phyloP scores from a whole-genome alignment of 2,797 vertebrate genomes.

The Clarias pachynema region DNA sequence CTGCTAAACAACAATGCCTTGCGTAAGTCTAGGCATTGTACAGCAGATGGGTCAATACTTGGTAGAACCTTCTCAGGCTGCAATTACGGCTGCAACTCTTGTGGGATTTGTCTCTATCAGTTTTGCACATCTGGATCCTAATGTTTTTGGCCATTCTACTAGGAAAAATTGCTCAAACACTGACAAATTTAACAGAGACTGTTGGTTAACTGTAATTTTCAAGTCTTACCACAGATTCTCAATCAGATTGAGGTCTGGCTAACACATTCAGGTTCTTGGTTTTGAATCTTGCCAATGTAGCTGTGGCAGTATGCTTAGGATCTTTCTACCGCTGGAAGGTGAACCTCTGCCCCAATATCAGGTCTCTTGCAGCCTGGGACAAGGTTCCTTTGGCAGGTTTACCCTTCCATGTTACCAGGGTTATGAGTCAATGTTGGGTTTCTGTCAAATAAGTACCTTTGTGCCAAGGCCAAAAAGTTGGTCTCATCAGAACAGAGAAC shows the following conservation, averaged over 20 bases:
- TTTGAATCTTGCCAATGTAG: background rate
- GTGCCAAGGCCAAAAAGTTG: background rate
- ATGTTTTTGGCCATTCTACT: slow-evolving; percentile 12
- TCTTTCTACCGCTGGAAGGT: background rate
- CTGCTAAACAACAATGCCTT: slow-evolving; percentile 1
- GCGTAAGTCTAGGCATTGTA: background rate
- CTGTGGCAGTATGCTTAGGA: background rate
- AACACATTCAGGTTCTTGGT: background rate
- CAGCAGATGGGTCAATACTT: slow-evolving; percentile 22
- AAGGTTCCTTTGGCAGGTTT: background rate
- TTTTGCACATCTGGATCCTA: slow-evolving; percentile 23
- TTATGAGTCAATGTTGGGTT: background rate
- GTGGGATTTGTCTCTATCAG: background rate
- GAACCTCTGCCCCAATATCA: background rate
- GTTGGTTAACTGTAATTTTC: background rate
- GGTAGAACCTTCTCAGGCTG: background rate
- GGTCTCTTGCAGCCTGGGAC: background rate
- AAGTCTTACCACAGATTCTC: background rate
- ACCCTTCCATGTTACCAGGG: background rate
- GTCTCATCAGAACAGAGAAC: background rate
- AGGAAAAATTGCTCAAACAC: background rate
- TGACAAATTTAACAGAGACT: background rate
- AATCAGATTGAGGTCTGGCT: background rate
- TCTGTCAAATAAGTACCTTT: background rate
- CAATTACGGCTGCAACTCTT: background rate